Evolutionary conservation across 2,888 invertebrate species (phyloP).

Genomic region (Choristoneura rosaceana): DNA sequence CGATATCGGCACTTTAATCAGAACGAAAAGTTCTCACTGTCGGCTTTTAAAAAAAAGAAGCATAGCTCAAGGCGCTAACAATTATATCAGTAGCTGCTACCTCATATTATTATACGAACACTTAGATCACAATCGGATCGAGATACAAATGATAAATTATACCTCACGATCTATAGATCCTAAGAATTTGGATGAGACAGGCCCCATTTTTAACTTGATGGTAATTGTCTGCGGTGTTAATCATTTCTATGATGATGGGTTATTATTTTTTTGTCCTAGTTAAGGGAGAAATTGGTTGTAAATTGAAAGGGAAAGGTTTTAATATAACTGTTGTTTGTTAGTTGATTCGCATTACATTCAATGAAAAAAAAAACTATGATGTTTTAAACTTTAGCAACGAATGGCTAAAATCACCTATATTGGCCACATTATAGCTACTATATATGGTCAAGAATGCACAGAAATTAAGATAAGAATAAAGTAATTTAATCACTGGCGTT

Average conservation of each 20-base stretch:
- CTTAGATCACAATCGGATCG: slow-evolving; percentile 43
- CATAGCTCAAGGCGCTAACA: slow-evolving; percentile 38
- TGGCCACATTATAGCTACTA: too few species aligned
- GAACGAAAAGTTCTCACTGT: slow-evolving; percentile 33
- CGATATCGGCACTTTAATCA: slow-evolving; percentile 29
- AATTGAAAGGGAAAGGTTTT: slow-evolving; percentile 17
- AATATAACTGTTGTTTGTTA: neutral
- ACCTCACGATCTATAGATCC: slow-evolving; percentile 36
- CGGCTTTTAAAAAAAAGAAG: slow-evolving; percentile 39
- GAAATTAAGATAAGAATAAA: too few species aligned
- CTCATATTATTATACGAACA: slow-evolving; percentile 42
- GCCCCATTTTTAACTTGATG: slow-evolving; percentile 37
- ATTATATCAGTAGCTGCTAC: slow-evolving; percentile 45
- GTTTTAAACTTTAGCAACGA: too few species aligned
- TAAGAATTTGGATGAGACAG: slow-evolving; percentile 37
- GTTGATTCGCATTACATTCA: neutral
- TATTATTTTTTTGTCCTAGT: slow-evolving; percentile 35
- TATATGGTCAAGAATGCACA: too few species aligned
- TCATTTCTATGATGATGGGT: slow-evolving; percentile 36
- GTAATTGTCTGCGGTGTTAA: slow-evolving; percentile 41
- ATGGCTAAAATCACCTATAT: too few species aligned
- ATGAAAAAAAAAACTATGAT: too few species aligned
- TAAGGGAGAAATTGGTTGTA: slow-evolving; percentile 24
- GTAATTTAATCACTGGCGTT: too few species aligned
- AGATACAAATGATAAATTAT: slow-evolving; percentile 46